Evolutionary conservation across 1,140 invertebrate genomes (phyloP).

Genomic region (Cotesia chilonis): DNA sequence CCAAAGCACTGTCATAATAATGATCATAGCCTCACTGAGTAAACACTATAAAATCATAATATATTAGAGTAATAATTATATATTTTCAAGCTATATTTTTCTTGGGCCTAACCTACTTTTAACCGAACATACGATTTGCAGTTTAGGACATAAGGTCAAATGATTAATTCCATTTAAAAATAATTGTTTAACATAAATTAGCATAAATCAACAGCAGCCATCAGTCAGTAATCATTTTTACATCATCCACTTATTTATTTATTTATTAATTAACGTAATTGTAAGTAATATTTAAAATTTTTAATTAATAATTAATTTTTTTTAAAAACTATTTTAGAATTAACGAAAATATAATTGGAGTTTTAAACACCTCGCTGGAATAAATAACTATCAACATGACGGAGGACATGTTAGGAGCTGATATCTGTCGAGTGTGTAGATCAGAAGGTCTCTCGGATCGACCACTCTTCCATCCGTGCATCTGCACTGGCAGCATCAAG

Average conservation of each 20-base stretch:
- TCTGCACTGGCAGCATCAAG: constrained; percentile 98
- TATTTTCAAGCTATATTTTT: constrained; percentile 4
- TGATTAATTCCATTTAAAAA: neutral
- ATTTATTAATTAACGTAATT: neutral
- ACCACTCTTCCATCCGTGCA: constrained; percentile 96
- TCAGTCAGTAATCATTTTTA: neutral
- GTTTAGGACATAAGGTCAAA: constrained; percentile 7
- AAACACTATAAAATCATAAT: too few relatives aligned
- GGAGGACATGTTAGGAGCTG: constrained; percentile 70
- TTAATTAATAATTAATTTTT: constrained; percentile 7
- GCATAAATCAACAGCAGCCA: neutral
- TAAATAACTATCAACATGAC: constrained; percentile 56
- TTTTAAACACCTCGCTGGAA: neutral
- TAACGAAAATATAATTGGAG: neutral
- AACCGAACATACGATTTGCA: neutral
- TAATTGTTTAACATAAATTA: constrained; percentile 38
- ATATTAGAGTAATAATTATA: too few relatives aligned
- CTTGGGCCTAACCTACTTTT: constrained; percentile 8
- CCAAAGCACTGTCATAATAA: too few relatives aligned
- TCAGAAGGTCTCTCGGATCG: constrained; percentile 88
- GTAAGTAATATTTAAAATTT: too few relatives aligned
- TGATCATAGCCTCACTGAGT: too few relatives aligned
- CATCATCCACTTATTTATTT: neutral
- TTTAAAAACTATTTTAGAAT: neutral
- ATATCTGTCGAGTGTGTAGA: constrained; percentile 98